Conservation (phyloP, 2,888 invertebrate genomes). For the Scaptomyza polygonia region DNA sequence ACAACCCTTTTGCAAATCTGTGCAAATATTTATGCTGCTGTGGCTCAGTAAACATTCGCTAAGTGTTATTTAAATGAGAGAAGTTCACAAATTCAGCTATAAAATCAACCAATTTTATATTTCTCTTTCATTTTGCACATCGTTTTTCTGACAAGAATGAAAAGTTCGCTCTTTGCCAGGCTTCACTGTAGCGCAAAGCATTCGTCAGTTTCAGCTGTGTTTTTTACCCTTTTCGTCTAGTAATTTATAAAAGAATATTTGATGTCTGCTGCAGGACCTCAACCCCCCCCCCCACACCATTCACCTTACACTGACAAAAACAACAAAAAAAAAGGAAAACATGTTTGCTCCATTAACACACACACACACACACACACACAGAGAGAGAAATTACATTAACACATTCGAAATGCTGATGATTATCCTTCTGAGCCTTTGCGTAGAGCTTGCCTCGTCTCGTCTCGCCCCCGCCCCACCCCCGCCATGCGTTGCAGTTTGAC, state of each 20-base stretch:
- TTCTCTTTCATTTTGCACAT: no score
- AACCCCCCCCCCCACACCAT: no score
- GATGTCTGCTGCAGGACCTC: conserved; percentile 20
- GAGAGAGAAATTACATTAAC: conserved; percentile 51
- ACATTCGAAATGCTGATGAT: conserved; percentile 68
- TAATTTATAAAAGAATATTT: conserved; percentile 59
- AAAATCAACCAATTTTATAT: no score
- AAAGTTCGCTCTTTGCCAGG: background rate
- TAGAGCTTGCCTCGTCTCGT: conserved; percentile 8
- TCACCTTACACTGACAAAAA: background rate
- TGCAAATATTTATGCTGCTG: conserved; percentile 55
- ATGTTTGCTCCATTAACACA: conserved; percentile 41
- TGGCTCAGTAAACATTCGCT: conserved; percentile 26
- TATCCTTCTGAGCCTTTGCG: conserved; percentile 47
- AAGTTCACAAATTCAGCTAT: no score
- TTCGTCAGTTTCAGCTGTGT: conserved; percentile 27
- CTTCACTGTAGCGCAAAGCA: conserved; percentile 37
- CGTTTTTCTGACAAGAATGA: no score
- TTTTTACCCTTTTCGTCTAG: conserved; percentile 26
- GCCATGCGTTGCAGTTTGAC: conserved; percentile 61
- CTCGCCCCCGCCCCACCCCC: background rate
- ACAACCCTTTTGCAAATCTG: conserved; percentile 56
- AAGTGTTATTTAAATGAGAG: no score
- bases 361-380: conserved; percentile 6
- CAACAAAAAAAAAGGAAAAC: no score